Conservation (phyloP, 2,888 invertebrate genomes). For the Reticulitermes lucifugus region DNA sequence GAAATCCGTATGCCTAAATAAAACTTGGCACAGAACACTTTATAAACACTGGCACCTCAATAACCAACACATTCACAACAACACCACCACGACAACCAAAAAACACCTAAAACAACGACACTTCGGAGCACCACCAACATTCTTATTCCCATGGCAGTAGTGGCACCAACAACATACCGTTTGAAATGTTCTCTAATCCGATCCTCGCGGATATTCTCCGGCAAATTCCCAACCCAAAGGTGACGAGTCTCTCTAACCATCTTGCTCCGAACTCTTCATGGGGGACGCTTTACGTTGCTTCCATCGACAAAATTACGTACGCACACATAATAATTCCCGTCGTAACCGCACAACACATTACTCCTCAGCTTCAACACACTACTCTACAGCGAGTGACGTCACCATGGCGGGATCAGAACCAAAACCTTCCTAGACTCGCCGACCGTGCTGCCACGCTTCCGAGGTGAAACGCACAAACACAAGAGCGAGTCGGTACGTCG, state of each 20-base stretch:
- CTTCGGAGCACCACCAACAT: constrained; percentile 27
- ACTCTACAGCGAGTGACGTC: constrained; percentile 67
- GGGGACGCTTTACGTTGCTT: constrained; percentile 65
- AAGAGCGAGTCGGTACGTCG: constrained; percentile 53
- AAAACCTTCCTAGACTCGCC: constrained; percentile 55
- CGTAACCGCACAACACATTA: constrained; percentile 52
- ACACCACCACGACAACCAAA: constrained; percentile 47
- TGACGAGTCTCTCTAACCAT: constrained; percentile 99
- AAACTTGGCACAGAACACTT: constrained; percentile 45
- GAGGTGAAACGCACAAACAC: constrained; percentile 30
- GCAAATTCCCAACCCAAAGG: constrained; percentile 99
- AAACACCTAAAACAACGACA: constrained; percentile 44
- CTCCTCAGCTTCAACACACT: constrained; percentile 63
- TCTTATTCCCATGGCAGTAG: constrained; percentile 38
- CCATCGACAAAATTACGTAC: constrained; percentile 66
- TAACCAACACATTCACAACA: constrained; percentile 47
- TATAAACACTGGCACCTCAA: constrained; percentile 49
- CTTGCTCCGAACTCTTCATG: constrained; percentile 96
- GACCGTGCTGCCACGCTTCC: constrained; percentile 43
- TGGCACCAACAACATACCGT: constrained; percentile 75
- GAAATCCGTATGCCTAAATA: constrained; percentile 43
- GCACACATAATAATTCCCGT: constrained; percentile 54
- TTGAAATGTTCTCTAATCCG: constrained; percentile 97
- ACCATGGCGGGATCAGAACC: constrained; percentile 64
- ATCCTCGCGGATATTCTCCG: constrained; percentile 98